Evolutionary conservation across 37 sponge, comb jelly and placozoan species (phyloP).

Genomic region (Diacarnus erythraeanus): DNA sequence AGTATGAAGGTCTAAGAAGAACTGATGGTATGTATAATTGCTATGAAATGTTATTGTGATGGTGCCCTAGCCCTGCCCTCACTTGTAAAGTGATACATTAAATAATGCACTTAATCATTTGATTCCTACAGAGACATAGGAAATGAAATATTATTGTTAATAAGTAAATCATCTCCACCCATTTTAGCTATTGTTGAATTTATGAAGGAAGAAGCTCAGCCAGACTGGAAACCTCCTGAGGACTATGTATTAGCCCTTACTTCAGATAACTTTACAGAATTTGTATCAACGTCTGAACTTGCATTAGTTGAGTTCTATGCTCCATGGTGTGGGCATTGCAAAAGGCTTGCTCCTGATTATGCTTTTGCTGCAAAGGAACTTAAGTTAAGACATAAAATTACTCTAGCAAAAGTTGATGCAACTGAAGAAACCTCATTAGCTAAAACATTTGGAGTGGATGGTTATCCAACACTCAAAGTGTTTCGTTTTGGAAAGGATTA

Average conservation of each 20-base stretch:
- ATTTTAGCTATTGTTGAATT: conserved; percentile 35
- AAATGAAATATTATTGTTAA: too few relatives aligned
- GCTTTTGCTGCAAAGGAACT: conserved; percentile 50
- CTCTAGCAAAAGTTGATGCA: conserved; percentile 67
- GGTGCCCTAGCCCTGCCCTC: neutral
- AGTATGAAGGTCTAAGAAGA: conserved; percentile 40
- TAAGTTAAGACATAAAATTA: conserved; percentile 16
- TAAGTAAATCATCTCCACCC: too few relatives aligned
- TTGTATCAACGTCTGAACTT: conserved; percentile 41
- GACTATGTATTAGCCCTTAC: conserved; percentile 74
- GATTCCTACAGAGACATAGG: too few relatives aligned
- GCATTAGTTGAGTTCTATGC: conserved; percentile 92
- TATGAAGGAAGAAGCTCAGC: conserved; percentile 52
- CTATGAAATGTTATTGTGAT: neutral
- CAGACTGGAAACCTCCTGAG: conserved; percentile 66
- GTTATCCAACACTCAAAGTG: conserved; percentile 67
- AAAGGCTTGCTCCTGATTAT: conserved; percentile 53
- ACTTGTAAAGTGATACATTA: neutral
- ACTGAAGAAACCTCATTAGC: conserved; percentile 57
- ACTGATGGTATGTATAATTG: neutral
- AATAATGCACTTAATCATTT: neutral
- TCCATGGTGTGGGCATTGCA: conserved; percentile 84
- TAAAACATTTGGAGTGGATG: conserved; percentile 43
- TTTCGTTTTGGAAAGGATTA: conserved; percentile 63
- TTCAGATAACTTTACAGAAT: conserved; percentile 64